Evolutionary conservation across 2,888 invertebrate species (phyloP), one percentile per base, ranked within the genome.

Genomic region (Atethmia centrago): DNA sequence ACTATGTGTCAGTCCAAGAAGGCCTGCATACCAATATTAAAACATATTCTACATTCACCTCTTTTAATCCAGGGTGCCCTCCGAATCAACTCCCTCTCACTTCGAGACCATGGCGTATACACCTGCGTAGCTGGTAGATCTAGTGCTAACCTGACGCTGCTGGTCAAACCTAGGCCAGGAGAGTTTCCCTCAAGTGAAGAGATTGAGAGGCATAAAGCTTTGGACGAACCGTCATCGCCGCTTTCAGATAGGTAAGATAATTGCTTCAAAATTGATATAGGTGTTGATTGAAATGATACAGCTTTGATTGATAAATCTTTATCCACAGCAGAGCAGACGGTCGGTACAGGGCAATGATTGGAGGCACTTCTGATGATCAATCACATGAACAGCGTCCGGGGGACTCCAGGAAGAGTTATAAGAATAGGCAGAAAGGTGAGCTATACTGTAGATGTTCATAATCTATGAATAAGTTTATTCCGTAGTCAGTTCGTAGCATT

Each of bases 41-140:
- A 36, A 70, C 4, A 42, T 1, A 1, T 28, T 28, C 8, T 70
- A 56, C 16, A 69, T 67, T 75, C 59, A 66, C 45, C 58, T 74
- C 68, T 68, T 71, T 51, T 59, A 21, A 56, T 51, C 49, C 84
- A 96, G 95, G 99, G 99, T 21, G 98, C 99, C 42, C 96, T 99
- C 25, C 97, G 98, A 77, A 98, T 99, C 77, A 97, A 98, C 74
- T 98, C 98, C 62, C 97, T 99, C 10, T 97, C 97, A 0, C 97
- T 98, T 85, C 97, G 98, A 4, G 99, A 99, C 93, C 97, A 98
- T 71, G 99, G 99, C 2, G 96, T 98, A 8, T 99, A 99, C 92
- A 98, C 98, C 0, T 99, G 99, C 90, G 97, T 98, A 66, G 98
- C 98, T 16, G 98, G 98, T 0, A 96, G 97, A 64, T 98, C 98